Evolutionary conservation across 2,113 vertebrate genomes (phyloP), one percentile per base, ranked within the genome.

Genomic region (Malurus alboscapulatus): DNA sequence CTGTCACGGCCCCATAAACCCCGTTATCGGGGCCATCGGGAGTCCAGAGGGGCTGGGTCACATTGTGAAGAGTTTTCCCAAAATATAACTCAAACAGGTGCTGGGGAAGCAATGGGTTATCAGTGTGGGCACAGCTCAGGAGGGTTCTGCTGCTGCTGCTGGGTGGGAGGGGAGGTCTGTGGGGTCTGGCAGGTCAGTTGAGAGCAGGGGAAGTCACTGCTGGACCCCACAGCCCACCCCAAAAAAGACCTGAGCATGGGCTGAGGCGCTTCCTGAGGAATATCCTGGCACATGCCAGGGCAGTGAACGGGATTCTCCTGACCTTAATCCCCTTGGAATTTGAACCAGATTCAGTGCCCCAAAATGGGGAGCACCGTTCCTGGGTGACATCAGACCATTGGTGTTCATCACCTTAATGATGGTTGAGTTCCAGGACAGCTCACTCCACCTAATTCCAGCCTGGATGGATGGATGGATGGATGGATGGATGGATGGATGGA

Each of bases 321-420:
- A 84, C 90, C 93, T 93, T 61, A 93, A 95, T 96, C 88, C 50
- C 59, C 85, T 32, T 84, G 96, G 93, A 92, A 96, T 82, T 6
- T 94, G 88, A 93, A 94, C 92, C 76, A 42, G 69, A 90, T 95
- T 45, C 77, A 26, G 38, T 17, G 18, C 54, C 73, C 81, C 81
- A 57, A 92, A 92, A 57, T 0, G 13, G 58, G 30, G 26, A 85
- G 25, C 51, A 55, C 27, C 9, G 0, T 32, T 55, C 21, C 68
- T 48, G 76, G 72, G 53, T 93, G 95, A 68, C 32, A 72, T 88
- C 94, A 93, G 82, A 14, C 40, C 38, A 7, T 29, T 1, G 9
- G 36, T 65, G 69, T 29, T 40, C 58, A 54, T 54, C 36, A 16
- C 71, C 38, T 47, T 7, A 24, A 12, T 29, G 11, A 81, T 20